Base-by-base conservation (phyloP, 2,797 vertebrate genomes). In the Poeciliopsis infans region DNA sequence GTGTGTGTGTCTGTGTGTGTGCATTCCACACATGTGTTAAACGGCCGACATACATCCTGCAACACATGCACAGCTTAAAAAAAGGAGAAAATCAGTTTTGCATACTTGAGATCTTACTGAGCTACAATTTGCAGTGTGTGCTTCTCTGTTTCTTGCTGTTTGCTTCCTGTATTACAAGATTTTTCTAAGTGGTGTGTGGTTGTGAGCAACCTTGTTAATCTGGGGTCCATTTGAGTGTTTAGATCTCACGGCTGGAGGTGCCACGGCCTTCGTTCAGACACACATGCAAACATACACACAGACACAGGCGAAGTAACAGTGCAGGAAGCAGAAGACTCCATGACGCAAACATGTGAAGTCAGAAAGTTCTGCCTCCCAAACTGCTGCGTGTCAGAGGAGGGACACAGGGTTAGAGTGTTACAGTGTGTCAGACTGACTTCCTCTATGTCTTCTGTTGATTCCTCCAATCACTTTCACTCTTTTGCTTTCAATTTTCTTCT, bases 181-280 rank as follows among this genome's bases (percentile, higher is more conserved):
- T n/a, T 49, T 45, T 25, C 45, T 47, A n/a, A 70, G 16, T 51
- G 39, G 12, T 79, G 59, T 72, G n/a, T 57, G 45, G 45, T 59
- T 49, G 74, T 39, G 33, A 68, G 57, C 53, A 45, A 2, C 12
- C 12, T 2, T 28, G 41, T 28, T 45, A 43, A 49, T 39, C 79
- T 83, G 82, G 74, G 78, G 81, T 23, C 61, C 57, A n/a, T 79
- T 73, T 74, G 31, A 39, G 64, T 94, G 91, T 95, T 94, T 91
- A 85, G 88, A 91, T 95, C 94, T 94, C 94, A 93, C 72, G 90
- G 78, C 83, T 91, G 79, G 82, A 93, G 90, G 92, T 95, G 94
- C 93, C 94, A 88, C 46, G 87, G 86, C 92, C 89, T 88, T 82
- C 33, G 31, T 7, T 70, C 82, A 64, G 83, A 61, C 80, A 76